These are phyloP conservation scores for Cinclus mexicanus DNA, from an alignment of 2,113 vertebrate species.

Conservation along the genomic window DNA sequence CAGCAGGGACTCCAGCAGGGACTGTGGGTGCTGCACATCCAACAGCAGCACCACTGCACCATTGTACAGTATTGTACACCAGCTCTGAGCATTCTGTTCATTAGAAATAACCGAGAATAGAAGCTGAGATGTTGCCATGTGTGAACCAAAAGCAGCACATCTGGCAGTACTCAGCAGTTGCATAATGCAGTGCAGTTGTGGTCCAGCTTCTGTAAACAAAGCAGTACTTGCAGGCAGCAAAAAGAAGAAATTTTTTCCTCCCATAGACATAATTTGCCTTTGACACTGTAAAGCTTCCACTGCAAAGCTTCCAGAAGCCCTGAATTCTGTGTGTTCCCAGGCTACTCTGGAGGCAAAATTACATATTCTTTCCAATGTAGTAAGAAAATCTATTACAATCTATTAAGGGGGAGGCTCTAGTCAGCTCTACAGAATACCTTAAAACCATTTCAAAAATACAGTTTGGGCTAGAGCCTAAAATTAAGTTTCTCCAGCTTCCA, in stretches of 20 bases:
- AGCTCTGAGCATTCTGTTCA: background rate
- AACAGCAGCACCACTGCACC: background rate
- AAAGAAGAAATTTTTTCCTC: background rate
- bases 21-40: background rate
- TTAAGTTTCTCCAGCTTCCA: background rate
- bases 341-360: background rate
- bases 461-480: background rate
- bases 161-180: background rate
- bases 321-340: background rate
- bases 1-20: background rate
- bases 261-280: background rate
- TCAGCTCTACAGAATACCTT: background rate
- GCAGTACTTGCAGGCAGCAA: background rate
- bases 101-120: too few relatives aligned
- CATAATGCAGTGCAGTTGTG: background rate
- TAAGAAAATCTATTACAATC: background rate
- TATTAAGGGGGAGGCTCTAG: background rate
- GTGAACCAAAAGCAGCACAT: background rate
- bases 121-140: background rate
- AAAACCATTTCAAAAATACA: background rate
- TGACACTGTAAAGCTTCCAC: background rate
- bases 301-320: background rate
- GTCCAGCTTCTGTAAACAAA: background rate
- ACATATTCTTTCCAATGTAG: background rate
- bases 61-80: accelerated